Evolutionary conservation across 2,797 vertebrate species (phyloP).

Genomic region (Eulemur rubriventer): DNA sequence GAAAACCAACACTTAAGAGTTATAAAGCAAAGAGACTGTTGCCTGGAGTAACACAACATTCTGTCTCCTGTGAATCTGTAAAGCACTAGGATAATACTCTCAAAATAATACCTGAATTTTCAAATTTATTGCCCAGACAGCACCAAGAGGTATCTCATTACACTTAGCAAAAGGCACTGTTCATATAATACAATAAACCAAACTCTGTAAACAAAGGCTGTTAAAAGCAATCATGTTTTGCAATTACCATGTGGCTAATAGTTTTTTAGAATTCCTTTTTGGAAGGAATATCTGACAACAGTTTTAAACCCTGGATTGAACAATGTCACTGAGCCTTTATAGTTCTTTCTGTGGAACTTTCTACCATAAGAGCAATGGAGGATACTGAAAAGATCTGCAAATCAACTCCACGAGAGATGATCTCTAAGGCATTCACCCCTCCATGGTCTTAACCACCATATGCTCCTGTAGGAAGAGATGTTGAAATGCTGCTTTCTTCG

Average conservation of each 20-base stretch:
- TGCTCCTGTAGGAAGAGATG: slow-evolving; percentile 64
- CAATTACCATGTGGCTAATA: slow-evolving; percentile 71
- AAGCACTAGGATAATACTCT: slow-evolving; percentile 50
- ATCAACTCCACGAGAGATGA: slow-evolving; percentile 38
- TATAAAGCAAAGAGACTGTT: slow-evolving; percentile 67
- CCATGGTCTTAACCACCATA: slow-evolving; percentile 67
- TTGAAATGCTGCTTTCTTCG: slow-evolving; percentile 75
- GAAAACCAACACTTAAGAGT: slow-evolving; percentile 65
- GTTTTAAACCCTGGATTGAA: slow-evolving; percentile 65
- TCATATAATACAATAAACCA: slow-evolving; percentile 64
- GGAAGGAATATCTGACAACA: slow-evolving; percentile 61
- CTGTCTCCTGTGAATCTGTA: slow-evolving; percentile 76
- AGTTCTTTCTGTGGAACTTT: slow-evolving; percentile 58
- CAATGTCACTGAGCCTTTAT: slow-evolving; percentile 13
- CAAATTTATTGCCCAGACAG: slow-evolving; percentile 68
- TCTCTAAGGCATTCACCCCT: slow-evolving; percentile 55
- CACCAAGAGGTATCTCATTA: slow-evolving; percentile 68
- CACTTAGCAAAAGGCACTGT: slow-evolving; percentile 68
- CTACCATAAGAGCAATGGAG: slow-evolving; percentile 21
- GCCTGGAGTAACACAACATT: slow-evolving; percentile 64
- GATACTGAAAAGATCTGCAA: slow-evolving; percentile 54
- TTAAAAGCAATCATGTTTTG: slow-evolving; percentile 69
- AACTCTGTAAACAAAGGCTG: slow-evolving; percentile 68
- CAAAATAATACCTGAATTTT: slow-evolving; percentile 67
- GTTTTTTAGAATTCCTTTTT: slow-evolving; percentile 52